Base-by-base conservation (phyloP, 2,797 vertebrate species). In the Lithobates sylvaticus region DNA sequence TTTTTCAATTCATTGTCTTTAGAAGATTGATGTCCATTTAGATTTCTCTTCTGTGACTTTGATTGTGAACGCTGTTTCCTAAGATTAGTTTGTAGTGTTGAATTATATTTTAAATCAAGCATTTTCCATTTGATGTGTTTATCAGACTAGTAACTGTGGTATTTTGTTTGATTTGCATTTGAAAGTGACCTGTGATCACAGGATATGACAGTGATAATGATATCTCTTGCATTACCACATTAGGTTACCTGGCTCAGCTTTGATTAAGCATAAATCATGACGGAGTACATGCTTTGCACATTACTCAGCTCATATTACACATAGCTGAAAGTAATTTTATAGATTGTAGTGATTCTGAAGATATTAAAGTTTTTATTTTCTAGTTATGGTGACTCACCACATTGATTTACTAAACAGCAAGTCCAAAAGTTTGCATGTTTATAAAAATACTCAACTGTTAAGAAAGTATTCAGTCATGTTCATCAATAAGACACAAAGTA, bases 151-250 rank as follows among this genome's bases (percentile, higher is more conserved):
- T 76, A 27, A 78, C 83, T 12, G 4, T 84, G 61, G 86, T 12
- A 76, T 85, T 85, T 84, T 54, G 54, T 87, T 85, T 75, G 36
- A 80, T 86, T 89, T 89, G 67, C 87, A 88, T 89, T 83, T 88
- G 83, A 88, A 85, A 89, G 67, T 50, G 18, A 74, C 88, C 81
- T 76, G 44, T 47, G 44, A 50, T 76, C 74, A 76, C 74, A 18
- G 47, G 26, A 50, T 54, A 54, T 76, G 26, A 76, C 23, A 18
- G 15, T 0, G 12, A 50, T 76, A 76, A 54, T 76, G 7, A 58
- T 27, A 47, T 50, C 47, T 54, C 39, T 7, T 50, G 32, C 16
- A 21, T 50, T 47, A 23, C 29, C 47, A 58, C 44, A 58, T 54
- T 50, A 29, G 27, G 74, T 50, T 76, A 76, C 44, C 23, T 50